A percentile compares a stretch with the other conserved stretches of the same genome.
Conservation (phyloP, 2,113 vertebrate species). For the Oceanodroma tethys region DNA sequence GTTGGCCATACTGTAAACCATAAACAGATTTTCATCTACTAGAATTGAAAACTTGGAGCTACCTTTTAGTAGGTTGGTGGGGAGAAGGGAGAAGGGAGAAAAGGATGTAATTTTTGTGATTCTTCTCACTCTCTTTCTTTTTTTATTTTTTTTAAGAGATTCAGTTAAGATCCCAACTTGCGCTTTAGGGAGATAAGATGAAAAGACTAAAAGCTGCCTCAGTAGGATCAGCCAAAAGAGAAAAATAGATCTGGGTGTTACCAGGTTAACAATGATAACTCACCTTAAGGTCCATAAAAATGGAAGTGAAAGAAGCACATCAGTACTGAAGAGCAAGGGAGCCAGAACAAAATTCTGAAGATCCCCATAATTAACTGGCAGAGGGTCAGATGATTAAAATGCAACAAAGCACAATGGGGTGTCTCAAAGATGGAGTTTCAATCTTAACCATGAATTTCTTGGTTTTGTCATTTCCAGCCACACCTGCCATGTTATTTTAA, state of each 20-base stretch:
- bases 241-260: conserved; percentile 49
- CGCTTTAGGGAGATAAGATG: background rate
- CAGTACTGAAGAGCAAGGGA: background rate
- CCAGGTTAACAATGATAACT: conserved; percentile 49
- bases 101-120: background rate
- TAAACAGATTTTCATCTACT: background rate
- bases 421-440: conserved; percentile 34
- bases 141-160: background rate
- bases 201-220: conserved; percentile 12
- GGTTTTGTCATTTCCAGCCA: background rate
- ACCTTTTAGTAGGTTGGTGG: background rate
- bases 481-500: background rate
- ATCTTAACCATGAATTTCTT: conserved; percentile 6
- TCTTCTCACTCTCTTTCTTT: background rate
- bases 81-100: background rate
- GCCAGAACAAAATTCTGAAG: conserved; percentile 29
- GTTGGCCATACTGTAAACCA: background rate
- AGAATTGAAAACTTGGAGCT: background rate
- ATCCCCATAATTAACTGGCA: conserved; percentile 37
- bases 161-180: conserved; percentile 2
- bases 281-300: conserved; percentile 47
- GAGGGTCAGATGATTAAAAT: conserved; percentile 57
- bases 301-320: conserved; percentile 19
- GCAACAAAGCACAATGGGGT: conserved; percentile 6
- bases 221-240: conserved; percentile 28